These are phyloP conservation scores for Rambutsinella grinnellia DNA, from an alignment of 2,888 invertebrate genomes.

Conservation along the genomic window DNA sequence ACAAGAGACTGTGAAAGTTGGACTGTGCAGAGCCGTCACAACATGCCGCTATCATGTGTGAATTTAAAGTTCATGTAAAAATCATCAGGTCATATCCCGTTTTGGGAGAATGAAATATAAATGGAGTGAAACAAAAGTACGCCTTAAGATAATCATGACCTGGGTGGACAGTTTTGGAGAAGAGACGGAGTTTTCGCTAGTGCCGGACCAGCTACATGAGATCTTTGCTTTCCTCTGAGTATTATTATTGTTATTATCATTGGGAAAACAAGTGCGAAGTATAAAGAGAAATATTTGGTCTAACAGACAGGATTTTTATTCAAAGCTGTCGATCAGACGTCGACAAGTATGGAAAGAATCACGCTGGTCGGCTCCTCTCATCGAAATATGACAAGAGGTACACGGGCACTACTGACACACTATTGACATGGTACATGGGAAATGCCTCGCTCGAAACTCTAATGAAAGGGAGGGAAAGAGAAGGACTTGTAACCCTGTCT, in stretches of 20 bases:
- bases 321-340: no score
- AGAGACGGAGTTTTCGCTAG: not conserved
- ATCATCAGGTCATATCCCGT: slow-evolving; percentile 54
- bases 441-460: not conserved
- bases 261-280: no score
- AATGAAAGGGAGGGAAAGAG: no score
- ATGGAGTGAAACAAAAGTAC: slow-evolving; percentile 35
- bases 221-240: slow-evolving; percentile 2
- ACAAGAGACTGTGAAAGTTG: not conserved
- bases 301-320: no score
- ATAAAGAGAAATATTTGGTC: no score
- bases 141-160: slow-evolving; percentile 32
- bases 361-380: no score
- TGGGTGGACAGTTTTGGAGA: slow-evolving; percentile 2
- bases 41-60: not conserved
- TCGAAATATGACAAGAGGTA: slow-evolving; percentile 37
- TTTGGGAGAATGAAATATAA: slow-evolving; percentile 49
- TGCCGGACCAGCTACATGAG: slow-evolving; percentile 6
- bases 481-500: no score
- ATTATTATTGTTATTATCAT: slow-evolving; percentile 1
- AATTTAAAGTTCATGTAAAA: slow-evolving; percentile 41
- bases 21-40: not conserved
- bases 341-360: not conserved
- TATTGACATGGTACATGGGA: slow-evolving; percentile 19
- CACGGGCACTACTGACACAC: slow-evolving; percentile 47